Evolutionary conservation across 2,797 vertebrate genomes (phyloP).

Genomic region (Carcharodon carcharias): DNA sequence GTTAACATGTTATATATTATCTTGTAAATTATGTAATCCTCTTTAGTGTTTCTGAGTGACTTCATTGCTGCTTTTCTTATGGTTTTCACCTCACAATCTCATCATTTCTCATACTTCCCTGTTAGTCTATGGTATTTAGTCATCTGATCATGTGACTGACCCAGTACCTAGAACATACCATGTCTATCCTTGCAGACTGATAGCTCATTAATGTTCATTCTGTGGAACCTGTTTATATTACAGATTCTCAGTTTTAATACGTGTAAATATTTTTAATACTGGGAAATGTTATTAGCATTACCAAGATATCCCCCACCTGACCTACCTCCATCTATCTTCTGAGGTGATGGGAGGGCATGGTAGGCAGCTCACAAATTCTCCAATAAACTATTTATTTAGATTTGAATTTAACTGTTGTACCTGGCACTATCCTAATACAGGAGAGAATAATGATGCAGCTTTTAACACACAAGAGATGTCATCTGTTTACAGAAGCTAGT

Average conservation of each 20-base stretch:
- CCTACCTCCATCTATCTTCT: background rate
- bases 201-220: background rate
- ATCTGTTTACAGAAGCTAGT: background rate
- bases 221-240: background rate
- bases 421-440: background rate
- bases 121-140: background rate
- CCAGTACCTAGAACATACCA: background rate
- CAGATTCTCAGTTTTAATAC: background rate
- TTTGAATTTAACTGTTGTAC: background rate
- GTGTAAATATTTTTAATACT: background rate
- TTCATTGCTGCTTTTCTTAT: background rate
- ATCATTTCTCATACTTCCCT: background rate
- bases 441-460: background rate
- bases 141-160: background rate
- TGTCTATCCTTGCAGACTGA: background rate
- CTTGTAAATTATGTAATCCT: background rate
- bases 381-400: background rate
- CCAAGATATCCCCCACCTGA: background rate
- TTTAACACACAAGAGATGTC: background rate
- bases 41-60: background rate
- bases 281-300: background rate
- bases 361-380: background rate
- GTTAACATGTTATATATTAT: background rate
- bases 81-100: background rate
- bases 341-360: background rate